Percentiles rank a stretch among this genome's conserved stretches.
Conservation (phyloP, 2,888 invertebrate genomes). For the Archaeoteleia sp. region DNA sequence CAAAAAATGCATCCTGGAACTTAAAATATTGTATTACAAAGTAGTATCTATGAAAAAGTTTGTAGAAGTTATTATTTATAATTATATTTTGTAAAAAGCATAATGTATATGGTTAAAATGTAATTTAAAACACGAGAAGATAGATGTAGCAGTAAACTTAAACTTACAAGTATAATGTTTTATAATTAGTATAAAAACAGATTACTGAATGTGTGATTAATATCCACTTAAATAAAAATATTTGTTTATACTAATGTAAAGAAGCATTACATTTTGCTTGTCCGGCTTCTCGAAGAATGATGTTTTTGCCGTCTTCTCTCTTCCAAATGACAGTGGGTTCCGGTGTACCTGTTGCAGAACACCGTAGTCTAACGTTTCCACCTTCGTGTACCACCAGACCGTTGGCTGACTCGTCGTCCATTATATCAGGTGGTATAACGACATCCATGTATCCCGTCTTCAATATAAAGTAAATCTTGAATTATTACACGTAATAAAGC, state of each 20-base stretch:
- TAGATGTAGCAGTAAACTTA: no score
- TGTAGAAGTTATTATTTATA: no score
- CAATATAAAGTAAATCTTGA: slow-evolving; percentile 48
- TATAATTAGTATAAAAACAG: no score
- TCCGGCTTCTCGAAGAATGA: slow-evolving; percentile 83
- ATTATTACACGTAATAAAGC: not conserved
- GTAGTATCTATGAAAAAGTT: no score
- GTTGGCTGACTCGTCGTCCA: slow-evolving; percentile 84
- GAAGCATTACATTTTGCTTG: slow-evolving; percentile 65
- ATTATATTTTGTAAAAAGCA: not conserved
- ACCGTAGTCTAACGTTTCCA: slow-evolving; percentile 85
- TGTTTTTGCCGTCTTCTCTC: slow-evolving; percentile 85
- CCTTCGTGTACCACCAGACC: slow-evolving; percentile 88
- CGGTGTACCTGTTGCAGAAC: slow-evolving; percentile 88
- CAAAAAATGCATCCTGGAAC: no score
- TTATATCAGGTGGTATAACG: slow-evolving; percentile 90
- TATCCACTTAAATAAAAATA: not conserved
- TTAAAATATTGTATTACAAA: no score
- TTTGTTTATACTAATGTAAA: not conserved
- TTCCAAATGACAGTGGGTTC: slow-evolving; percentile 87
- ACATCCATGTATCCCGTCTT: slow-evolving; percentile 92
- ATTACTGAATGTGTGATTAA: no score
- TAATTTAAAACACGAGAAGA: no score
- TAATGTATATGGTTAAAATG: not conserved
- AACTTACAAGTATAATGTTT: no score